A percentile compares a stretch with the other conserved stretches of the same genome.
phyloP scores from a whole-genome alignment of 2,113 vertebrate species.

The Tupaia tana region DNA sequence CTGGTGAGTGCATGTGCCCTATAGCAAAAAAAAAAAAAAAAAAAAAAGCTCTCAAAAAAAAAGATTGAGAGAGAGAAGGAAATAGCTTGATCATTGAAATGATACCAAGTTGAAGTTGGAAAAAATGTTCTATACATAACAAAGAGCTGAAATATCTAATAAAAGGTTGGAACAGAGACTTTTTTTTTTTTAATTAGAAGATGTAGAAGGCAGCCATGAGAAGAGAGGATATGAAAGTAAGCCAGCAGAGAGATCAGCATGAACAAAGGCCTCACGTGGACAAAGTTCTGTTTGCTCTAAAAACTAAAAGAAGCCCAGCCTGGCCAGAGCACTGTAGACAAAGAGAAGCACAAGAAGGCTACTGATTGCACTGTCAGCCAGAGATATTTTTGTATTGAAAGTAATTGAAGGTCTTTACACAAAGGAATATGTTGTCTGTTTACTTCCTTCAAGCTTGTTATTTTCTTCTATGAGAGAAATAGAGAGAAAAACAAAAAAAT shows the following conservation, averaged over 20 bases:
- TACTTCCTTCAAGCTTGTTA: no score
- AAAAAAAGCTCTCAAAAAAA: no score
- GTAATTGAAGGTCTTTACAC: background rate
- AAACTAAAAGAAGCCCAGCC: background rate
- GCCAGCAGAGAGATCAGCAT: background rate
- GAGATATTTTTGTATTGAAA: background rate
- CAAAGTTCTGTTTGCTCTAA: background rate
- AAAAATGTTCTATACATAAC: background rate
- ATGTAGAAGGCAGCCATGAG: background rate
- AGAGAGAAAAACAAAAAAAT: no score
- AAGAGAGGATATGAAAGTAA: background rate
- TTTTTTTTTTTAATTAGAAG: background rate
- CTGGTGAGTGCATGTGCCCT: no score
- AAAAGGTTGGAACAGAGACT: background rate
- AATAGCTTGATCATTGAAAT: background rate
- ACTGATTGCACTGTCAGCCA: background rate
- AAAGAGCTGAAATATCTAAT: background rate
- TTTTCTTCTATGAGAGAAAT: no score
- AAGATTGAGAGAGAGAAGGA: background rate
- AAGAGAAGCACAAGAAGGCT: background rate
- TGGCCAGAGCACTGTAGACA: background rate
- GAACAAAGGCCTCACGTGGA: background rate
- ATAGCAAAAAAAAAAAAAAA: no score
- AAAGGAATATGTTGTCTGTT: background rate
- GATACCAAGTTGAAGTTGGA: background rate